Conservation (phyloP, 2,113 vertebrate species). For the Nothoprocta perdicaria region DNA sequence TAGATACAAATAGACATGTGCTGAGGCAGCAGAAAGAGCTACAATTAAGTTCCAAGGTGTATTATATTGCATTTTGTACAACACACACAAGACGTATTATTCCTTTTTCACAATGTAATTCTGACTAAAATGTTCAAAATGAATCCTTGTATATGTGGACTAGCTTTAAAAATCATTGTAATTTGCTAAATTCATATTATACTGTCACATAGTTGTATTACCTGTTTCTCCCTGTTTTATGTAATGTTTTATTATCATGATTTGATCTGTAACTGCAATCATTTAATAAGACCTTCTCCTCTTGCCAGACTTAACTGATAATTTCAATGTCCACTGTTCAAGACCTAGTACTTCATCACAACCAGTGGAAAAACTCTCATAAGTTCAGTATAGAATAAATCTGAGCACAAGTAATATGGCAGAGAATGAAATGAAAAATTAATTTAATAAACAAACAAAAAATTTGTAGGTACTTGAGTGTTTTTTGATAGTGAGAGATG, state of each 20-base stretch:
- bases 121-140: constrained; percentile 22
- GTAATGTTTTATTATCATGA: neutral
- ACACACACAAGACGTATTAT: neutral
- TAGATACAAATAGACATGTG: constrained; percentile 42
- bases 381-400: neutral
- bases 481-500: neutral
- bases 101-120: constrained; percentile 17
- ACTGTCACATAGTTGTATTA: neutral
- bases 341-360: neutral
- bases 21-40: constrained; percentile 60
- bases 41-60: constrained; percentile 1
- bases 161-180: constrained; percentile 7
- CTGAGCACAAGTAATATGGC: neutral
- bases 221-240: neutral
- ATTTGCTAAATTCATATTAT: neutral
- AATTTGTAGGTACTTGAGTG: neutral
- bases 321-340: neutral
- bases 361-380: neutral
- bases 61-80: constrained; percentile 33
- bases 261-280: neutral
- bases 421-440: neutral
- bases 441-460: neutral
- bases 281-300: neutral
- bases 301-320: neutral
- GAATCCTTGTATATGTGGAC: neutral